Percentiles rank a stretch among this genome's conserved stretches.
Evolutionary conservation across 2,888 invertebrate genomes (phyloP).

Genomic region (Drymonia ruficornis): DNA sequence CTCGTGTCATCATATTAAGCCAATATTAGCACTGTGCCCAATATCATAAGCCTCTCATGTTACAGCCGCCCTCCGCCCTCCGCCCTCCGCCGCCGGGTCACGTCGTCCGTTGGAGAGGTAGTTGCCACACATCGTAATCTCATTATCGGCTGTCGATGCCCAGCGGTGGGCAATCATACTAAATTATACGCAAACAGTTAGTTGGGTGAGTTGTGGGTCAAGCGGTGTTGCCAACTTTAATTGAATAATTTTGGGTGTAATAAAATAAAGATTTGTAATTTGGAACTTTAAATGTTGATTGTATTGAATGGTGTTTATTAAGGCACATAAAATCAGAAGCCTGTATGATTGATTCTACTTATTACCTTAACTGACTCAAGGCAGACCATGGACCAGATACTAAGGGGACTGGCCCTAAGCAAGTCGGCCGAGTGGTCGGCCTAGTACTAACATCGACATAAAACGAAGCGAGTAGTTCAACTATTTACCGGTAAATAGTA

Average conservation of each 20-base stretch:
- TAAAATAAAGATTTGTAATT: not conserved
- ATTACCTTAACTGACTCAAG: no score
- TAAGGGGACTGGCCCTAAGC: no score
- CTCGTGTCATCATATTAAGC: not conserved
- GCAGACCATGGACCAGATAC: no score
- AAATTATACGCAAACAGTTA: conserved; percentile 32
- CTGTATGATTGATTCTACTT: no score
- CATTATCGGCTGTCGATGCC: conserved; percentile 29
- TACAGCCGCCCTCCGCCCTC: no score
- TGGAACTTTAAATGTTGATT: no score
- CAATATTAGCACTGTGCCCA: not conserved
- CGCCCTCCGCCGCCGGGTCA: not conserved
- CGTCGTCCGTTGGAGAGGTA: not conserved
- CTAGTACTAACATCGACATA: no score
- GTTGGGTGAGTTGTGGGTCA: not conserved
- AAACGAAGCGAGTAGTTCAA: no score
- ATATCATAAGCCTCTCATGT: not conserved
- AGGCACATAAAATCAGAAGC: no score
- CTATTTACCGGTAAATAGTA: no score
- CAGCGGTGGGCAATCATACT: conserved; percentile 31
- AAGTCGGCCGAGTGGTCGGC: no score
- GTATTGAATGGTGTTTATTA: no score
- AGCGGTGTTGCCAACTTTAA: not conserved
- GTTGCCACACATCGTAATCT: conserved; percentile 21
- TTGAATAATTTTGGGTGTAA: not conserved